Base-by-base conservation (phyloP, 2,113 vertebrate genomes). In the Oreotrochilus melanogaster region DNA sequence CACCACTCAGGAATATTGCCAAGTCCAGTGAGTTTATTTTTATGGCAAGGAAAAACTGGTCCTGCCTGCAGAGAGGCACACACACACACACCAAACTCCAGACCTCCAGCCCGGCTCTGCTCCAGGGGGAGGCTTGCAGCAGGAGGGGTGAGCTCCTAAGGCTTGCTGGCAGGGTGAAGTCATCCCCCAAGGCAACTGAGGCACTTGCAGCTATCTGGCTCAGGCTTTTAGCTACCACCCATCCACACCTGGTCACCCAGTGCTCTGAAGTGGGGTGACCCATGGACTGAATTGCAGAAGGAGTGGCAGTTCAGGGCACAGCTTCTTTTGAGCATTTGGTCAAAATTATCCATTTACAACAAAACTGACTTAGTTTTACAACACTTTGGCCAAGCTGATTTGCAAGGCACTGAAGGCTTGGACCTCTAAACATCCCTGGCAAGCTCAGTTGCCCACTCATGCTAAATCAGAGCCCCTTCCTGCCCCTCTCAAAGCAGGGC, bases 171-270 rank as follows among this genome's bases (percentile, higher is more conserved):
- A 73, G 74, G 56, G 39, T 30, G 51, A 35, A 61, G 27, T 6
- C 24, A 4, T 47, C 10, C 42, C 45, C 35, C 0, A 0, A 51
- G 15, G 28, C 30, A 79, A 39, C 11, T 3, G 0, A 45, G 28
- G n/a, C 23, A 31, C 51, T 53, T 21, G 9, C 42, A 74, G 61
- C 48, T 56, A 31, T 30, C 35, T 57, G 3, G 1, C 21, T 65
- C 35, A 14, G 19, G 31, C 25, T n/a, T 14, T 33, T 28, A 7
- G 23, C 56, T 85, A 57, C 51, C 35, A 79, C 6, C 23, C 18
- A 30, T 24, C 35, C 56, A 57, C 11, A 39, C 48, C 23, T 28
- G 19, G 33, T 33, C 1, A 2, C 54, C n/a, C 4, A 0, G 25
- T 1, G 3, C 45, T 33, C 30, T 72, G 51, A 28, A 48, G 72